These are phyloP conservation scores for Sceloporus undulatus DNA, from an alignment of 2,113 vertebrate genomes.

Conservation along the genomic window DNA sequence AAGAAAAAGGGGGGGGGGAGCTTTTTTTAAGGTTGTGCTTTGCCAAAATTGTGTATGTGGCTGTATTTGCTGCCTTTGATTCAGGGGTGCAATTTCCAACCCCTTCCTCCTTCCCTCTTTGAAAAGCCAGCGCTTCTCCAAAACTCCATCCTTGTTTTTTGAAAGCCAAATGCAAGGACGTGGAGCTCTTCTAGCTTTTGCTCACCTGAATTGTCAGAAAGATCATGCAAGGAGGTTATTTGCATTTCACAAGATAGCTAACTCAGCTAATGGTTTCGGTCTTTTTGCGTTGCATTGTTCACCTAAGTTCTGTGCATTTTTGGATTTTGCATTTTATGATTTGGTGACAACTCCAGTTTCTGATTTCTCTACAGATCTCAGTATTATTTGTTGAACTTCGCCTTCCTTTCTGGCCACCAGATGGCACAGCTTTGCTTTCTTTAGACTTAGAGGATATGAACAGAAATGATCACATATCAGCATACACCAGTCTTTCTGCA, in stretches of 20 bases:
- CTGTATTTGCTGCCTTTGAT: too few species aligned
- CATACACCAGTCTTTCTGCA: background rate
- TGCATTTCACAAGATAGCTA: background rate
- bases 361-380: background rate
- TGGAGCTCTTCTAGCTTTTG: background rate
- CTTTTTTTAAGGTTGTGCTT: too few species aligned
- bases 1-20: too few species aligned
- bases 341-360: background rate
- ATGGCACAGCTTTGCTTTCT: conserved; percentile 39
- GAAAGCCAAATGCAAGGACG: background rate
- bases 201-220: background rate
- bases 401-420: conserved; percentile 36
- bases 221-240: background rate
- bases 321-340: background rate
- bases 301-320: background rate
- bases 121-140: background rate
- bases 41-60: too few species aligned
- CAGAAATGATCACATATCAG: background rate
- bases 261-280: too few species aligned
- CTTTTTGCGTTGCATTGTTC: background rate
- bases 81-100: too few species aligned
- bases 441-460: too few species aligned
- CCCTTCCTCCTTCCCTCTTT: too few species aligned
- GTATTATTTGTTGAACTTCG: background rate
- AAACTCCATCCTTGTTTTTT: background rate